Base-by-base conservation (phyloP, 2,797 vertebrate species). In the Synaphobranchus kaupii region DNA sequence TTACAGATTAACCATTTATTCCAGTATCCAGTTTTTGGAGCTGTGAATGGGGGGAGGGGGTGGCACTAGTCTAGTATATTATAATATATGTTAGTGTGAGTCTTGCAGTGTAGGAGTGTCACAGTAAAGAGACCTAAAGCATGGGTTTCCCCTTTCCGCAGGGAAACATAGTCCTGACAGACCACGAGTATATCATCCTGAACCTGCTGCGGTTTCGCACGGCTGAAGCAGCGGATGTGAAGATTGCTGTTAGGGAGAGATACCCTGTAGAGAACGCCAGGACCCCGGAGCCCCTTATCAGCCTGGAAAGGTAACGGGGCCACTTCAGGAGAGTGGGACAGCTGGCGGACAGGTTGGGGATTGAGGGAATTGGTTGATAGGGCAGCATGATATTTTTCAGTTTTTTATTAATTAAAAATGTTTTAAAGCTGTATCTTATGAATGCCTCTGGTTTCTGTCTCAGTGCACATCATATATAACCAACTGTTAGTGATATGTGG, bases 131-230 rank as follows among this genome's bases (percentile, higher is more conserved):
- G 4, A 71, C 22, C 17, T 63, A 63, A 84, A 3, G 52, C 56
- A 80, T 87, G 88, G 87, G 84, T 85, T 85, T 48, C 87, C 89
- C 86, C n/a, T 88, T 68, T 20, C 90, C 89, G 1, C 94, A 99
- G 99, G 98, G 98, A 3, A 99, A 99, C 93, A 92, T 99, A 50
- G 96, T 99, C 84, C 97, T 99, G 86, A 95, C 98, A 0, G 98
- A 99, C 92, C 91, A 97, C 0, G 97, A 99, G 86, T 99, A 97
- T 92, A 88, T 95, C 25, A 99, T 99, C 93, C 94, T 99, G 83
- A 99, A 99, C 92, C 97, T 99, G 86, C 94, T 99, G 95, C 94
- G 99, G 85, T 99, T 98, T 91, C 97, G 98, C 58, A 98, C 97
- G 0, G 97, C 96, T 0, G 98, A 96, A 66, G 96, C 92, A 0